Conservation (phyloP, 2,888 invertebrate genomes). For the Bellardia bayeri region DNA sequence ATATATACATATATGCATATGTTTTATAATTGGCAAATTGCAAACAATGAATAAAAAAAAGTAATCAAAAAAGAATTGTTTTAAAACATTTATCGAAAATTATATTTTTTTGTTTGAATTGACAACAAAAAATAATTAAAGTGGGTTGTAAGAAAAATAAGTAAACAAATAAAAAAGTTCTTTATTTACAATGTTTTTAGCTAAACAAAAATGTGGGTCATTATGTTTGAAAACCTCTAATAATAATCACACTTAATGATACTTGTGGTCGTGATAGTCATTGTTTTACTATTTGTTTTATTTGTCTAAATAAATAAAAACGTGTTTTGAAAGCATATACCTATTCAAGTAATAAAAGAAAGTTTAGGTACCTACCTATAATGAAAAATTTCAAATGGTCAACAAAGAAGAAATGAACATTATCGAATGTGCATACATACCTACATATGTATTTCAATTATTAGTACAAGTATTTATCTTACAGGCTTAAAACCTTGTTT, state of each 20-base stretch:
- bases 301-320: neutral
- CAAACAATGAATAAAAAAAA: no score
- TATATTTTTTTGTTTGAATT: no score
- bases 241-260: neutral
- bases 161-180: neutral
- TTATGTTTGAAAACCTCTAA: conserved; percentile 1
- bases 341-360: neutral
- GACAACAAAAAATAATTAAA: neutral
- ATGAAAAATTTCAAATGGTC: neutral
- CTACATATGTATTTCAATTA: no score
- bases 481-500: no score
- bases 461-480: no score
- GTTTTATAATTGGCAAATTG: no score
- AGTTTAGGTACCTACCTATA: neutral
- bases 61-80: no score
- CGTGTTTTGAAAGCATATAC: neutral
- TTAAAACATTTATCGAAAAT: no score
- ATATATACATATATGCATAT: no score
- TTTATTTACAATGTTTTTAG: neutral
- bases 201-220: neutral
- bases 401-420: no score
- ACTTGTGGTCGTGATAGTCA: conserved; percentile 10
- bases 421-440: no score
- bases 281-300: neutral
- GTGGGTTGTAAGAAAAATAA: neutral